A percentile compares a stretch with the other conserved stretches of the same genome.
Conservation (phyloP, 1,140 invertebrate genomes). For the Lordiphosa mommai region DNA sequence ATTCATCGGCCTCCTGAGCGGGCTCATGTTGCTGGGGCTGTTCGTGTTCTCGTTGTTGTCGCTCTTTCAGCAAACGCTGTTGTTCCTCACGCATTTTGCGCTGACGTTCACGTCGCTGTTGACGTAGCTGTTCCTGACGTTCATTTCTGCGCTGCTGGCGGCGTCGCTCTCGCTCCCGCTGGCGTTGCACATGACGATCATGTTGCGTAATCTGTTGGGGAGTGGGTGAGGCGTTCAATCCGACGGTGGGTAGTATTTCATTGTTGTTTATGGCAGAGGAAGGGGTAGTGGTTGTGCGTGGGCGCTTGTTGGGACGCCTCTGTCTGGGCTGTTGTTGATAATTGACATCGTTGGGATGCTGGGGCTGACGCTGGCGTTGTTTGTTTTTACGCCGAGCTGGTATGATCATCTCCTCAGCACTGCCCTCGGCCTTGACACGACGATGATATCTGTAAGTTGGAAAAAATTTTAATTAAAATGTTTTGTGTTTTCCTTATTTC, state of each 20-base stretch:
- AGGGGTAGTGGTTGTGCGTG: conserved; percentile 17
- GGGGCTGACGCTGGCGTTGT: conserved; percentile 18
- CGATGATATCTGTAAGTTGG: conserved; percentile 48
- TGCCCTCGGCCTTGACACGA: conserved; percentile 68
- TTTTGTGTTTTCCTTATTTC: conserved; percentile 24
- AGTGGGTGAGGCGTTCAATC: conserved; percentile 1
- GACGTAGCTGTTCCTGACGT: conserved; percentile 39
- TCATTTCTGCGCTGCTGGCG: conserved; percentile 47
- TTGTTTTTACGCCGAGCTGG: conserved; percentile 39
- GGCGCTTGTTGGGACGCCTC: conserved; percentile 19
- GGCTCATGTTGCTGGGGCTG: conserved; percentile 28
- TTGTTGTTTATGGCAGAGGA: conserved; percentile 20
- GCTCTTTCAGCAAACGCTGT: conserved; percentile 20
- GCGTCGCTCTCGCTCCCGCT: conserved; percentile 57
- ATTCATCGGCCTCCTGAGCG: conserved; percentile 29
- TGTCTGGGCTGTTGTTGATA: conserved; percentile 20
- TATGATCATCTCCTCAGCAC: conserved; percentile 65
- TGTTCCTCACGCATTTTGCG: conserved; percentile 31
- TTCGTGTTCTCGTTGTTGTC: conserved; percentile 19
- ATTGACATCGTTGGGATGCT: conserved; percentile 63
- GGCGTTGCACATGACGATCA: conserved; percentile 64
- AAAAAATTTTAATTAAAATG: neutral
- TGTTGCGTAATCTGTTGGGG: conserved; percentile 48
- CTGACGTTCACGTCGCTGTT: conserved; percentile 40
- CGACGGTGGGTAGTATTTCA: conserved; percentile 22